Percentiles rank a stretch among this genome's conserved stretches.
These are phyloP conservation scores for Eupithecia dodoneata DNA, from an alignment of 2,888 invertebrate species.

Conservation along the genomic window DNA sequence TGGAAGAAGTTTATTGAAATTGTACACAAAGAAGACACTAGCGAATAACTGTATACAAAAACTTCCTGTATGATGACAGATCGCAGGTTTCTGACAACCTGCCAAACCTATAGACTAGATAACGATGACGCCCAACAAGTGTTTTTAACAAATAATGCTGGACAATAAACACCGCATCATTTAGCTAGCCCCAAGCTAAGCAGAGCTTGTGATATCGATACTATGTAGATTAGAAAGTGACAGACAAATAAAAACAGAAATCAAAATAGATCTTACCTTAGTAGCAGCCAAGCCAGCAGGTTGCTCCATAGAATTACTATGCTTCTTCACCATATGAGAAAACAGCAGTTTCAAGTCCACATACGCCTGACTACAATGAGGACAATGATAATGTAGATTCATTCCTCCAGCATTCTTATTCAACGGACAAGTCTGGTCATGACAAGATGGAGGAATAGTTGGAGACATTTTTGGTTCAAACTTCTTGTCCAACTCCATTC, in stretches of 20 bases:
- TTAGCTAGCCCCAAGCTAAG: too few species aligned
- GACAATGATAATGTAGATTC: conserved; percentile 79
- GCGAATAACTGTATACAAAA: not conserved
- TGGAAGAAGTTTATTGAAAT: not conserved
- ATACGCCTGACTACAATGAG: conserved; percentile 78
- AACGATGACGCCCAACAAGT: not conserved
- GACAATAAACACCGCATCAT: too few species aligned
- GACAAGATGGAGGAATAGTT: conserved; percentile 84
- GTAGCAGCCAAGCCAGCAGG: conserved; percentile 79
- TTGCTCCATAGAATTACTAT: conserved; percentile 72
- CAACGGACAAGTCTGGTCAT: conserved; percentile 80
- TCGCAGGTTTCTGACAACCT: not conserved
- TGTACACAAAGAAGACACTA: not conserved
- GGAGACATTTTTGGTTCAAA: conserved; percentile 71
- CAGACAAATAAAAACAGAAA: not conserved
- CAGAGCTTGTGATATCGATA: too few species aligned
- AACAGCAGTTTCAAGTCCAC: conserved; percentile 76
- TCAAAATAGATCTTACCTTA: conserved; percentile 62
- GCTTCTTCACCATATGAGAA: conserved; percentile 81
- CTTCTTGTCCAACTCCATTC: conserved; percentile 76
- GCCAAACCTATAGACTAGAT: not conserved
- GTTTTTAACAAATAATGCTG: too few species aligned
- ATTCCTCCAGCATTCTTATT: conserved; percentile 78
- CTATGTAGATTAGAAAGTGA: not conserved
- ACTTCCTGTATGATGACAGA: not conserved